phyloP scores from a whole-genome alignment of 2,888 invertebrate species.

The Papilio gigon region DNA sequence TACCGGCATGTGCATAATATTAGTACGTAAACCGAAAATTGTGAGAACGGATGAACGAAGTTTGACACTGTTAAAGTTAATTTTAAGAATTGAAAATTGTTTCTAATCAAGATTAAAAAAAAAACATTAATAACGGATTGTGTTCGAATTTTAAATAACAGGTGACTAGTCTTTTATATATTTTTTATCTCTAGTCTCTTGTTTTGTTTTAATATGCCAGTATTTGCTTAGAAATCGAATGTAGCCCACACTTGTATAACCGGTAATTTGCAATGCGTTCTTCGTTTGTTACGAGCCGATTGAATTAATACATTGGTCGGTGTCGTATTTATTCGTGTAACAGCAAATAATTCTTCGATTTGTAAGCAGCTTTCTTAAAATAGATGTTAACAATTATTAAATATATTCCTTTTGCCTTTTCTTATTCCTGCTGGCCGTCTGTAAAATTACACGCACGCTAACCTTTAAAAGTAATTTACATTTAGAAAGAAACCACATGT shows the following conservation, averaged over 20 bases:
- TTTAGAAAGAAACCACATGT: not conserved
- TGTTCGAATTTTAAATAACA: too few relatives aligned
- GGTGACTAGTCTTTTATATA: not conserved
- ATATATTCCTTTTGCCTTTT: not conserved
- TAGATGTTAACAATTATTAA: not conserved
- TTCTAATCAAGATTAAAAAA: too few relatives aligned
- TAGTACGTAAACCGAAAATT: too few relatives aligned
- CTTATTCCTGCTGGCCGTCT: too few relatives aligned
- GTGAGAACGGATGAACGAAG: too few relatives aligned
- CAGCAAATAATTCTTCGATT: not conserved
- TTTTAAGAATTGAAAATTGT: too few relatives aligned
- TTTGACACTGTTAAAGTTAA: too few relatives aligned
- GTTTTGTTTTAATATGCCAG: not conserved
- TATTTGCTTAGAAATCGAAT: constrained; percentile 16
- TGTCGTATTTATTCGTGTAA: not conserved
- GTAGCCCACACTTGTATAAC: constrained; percentile 15
- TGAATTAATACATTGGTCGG: constrained; percentile 8
- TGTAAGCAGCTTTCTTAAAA: not conserved
- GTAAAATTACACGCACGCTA: not conserved
- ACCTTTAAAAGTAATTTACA: too few relatives aligned
- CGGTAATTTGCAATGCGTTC: constrained; percentile 25
- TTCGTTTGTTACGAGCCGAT: constrained; percentile 9
- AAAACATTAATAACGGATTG: too few relatives aligned
- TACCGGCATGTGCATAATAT: too few relatives aligned
- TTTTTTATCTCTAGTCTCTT: not conserved